Conservation (phyloP, 2,113 vertebrate species). For the Neolamprologus tretocephalus region DNA sequence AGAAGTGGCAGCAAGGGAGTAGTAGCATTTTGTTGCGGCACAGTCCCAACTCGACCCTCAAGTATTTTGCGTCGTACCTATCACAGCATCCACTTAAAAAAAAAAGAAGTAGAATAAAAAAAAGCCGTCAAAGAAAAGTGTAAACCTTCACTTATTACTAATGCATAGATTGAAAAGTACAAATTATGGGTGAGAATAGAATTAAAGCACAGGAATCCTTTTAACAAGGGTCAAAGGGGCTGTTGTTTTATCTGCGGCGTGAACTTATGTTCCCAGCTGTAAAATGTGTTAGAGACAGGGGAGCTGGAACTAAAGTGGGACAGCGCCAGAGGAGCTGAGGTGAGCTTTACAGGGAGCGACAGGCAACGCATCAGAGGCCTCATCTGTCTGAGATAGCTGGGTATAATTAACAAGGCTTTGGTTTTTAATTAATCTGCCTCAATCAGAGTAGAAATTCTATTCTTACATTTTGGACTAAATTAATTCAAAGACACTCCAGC, state of each 20-base stretch:
- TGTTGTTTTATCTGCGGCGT: not conserved
- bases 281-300: not conserved
- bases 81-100: not conserved
- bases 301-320: slow-evolving; percentile 7
- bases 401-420: slow-evolving; percentile 56
- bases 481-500: slow-evolving; percentile 28
- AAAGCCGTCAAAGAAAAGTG: not conserved
- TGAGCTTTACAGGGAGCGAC: slow-evolving; percentile 19
- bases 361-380: slow-evolving; percentile 31
- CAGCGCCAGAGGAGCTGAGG: slow-evolving; percentile 8
- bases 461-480: slow-evolving; percentile 35
- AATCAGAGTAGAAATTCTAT: slow-evolving; percentile 33
- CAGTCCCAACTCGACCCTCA: not conserved
- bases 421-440: slow-evolving; percentile 59
- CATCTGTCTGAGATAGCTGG: slow-evolving; percentile 44
- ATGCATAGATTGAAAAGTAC: not conserved
- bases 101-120: not conserved
- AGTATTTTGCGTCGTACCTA: not conserved
- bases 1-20: slow-evolving; percentile 41
- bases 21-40: slow-evolving; percentile 13
- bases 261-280: not conserved
- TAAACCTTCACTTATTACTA: not conserved
- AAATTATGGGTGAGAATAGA: not conserved
- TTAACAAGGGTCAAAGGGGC: not conserved
- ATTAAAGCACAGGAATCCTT: not conserved